Percentiles rank a stretch among this genome's conserved stretches.
Conservation (phyloP, 2,797 vertebrate species). For the Florisuga fusca region DNA sequence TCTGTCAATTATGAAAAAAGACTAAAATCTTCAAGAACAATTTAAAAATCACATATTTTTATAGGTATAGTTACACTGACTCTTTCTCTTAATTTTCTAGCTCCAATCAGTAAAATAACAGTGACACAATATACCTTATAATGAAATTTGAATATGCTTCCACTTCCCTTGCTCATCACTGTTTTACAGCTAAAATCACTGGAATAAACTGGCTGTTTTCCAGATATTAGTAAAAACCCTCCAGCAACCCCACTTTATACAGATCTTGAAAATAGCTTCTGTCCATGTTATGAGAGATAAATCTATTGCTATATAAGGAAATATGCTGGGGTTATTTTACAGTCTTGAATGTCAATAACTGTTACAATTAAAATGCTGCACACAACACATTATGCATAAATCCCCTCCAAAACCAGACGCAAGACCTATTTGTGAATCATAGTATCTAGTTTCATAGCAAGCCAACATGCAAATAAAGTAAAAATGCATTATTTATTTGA, state of each 20-base stretch:
- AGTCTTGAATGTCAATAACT: slow-evolving; percentile 18
- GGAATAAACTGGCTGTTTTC: background rate
- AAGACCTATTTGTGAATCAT: slow-evolving; percentile 19
- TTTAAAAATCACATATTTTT: slow-evolving; percentile 10
- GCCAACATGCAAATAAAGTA: background rate
- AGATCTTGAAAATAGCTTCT: slow-evolving; percentile 34
- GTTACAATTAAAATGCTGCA: slow-evolving; percentile 11
- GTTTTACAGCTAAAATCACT: slow-evolving; percentile 51
- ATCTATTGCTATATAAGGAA: background rate
- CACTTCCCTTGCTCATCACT: slow-evolving; percentile 15
- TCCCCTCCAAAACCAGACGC: background rate
- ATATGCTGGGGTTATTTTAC: background rate
- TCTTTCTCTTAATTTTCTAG: background rate
- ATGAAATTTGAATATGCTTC: slow-evolving; percentile 44
- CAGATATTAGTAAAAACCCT: slow-evolving; percentile 45
- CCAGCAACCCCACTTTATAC: background rate
- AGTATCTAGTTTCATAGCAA: background rate
- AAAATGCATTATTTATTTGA: slow-evolving; percentile 37
- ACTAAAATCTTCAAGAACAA: background rate
- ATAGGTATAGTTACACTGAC: background rate
- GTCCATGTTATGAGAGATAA: background rate
- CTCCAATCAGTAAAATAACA: slow-evolving; percentile 23
- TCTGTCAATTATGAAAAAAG: background rate
- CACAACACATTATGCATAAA: background rate
- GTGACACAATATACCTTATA: background rate